Base-by-base conservation (phyloP, 2,113 vertebrate genomes). In the Eleginops maclovinus region DNA sequence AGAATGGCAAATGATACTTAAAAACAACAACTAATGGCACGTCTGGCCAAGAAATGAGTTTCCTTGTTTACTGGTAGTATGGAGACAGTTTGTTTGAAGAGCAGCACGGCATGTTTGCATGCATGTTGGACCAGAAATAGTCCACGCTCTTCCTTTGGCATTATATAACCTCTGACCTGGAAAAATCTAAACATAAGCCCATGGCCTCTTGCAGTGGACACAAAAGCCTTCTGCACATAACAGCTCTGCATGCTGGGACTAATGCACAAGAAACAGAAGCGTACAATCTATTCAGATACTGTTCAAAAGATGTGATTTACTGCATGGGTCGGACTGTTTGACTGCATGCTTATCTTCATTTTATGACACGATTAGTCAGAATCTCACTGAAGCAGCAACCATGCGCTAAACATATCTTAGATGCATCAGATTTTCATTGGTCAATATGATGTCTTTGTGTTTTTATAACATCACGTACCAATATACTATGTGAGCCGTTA, bases 101-200 rank as follows among this genome's bases (percentile, higher is more conserved):
- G 16, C 24, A 54, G 55, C n/a, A 21, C 3, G 40, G 51, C 55
- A 43, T 54, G 62, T 50, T 11, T 53, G 60, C 46, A 36, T 76
- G 65, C 53, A 64, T 28, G 12, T 50, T 40, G 26, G 62, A 84
- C 85, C 56, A 82, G 79, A 92, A 36, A 92, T 88, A 88, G 85
- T 82, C 19, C 51, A 17, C 14, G 44, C 26, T 26, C 63, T 71
- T 55, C 62, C 67, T 75, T 21, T 80, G 36, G 43, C 63, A 65
- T 72, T 58, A 74, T 64, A 54, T 73, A 65, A 75, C 83, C 83
- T 83, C 68, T 79, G 73, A 88, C 82, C 79, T 28, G 41, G n/a
- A 67, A 60, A n/a, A 19, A 40, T 72, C 83, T 81, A 85, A 87
- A 90, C 79, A 87, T 87, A 82, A 75, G 43, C 49, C 53, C 4